Evolutionary conservation across 2,113 vertebrate species (phyloP).

Genomic region (Acanthisitta chloris): DNA sequence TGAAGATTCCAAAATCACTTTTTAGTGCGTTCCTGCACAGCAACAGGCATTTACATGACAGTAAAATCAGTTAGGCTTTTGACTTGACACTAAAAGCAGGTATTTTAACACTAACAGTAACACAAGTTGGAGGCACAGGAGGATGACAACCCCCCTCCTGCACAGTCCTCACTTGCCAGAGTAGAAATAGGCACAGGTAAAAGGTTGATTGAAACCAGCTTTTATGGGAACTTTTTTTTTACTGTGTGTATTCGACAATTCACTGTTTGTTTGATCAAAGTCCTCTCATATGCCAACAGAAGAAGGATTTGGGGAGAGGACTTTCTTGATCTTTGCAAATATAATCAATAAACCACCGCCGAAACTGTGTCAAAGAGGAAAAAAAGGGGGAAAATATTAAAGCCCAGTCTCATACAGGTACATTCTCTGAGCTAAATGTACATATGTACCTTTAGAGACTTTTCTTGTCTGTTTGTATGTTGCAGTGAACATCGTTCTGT

Average conservation of each 20-base stretch:
- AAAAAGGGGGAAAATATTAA: too few species aligned
- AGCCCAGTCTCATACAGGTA: background rate
- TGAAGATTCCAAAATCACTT: background rate
- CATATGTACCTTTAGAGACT: background rate
- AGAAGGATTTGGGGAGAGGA: background rate
- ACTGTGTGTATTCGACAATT: background rate
- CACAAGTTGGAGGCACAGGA: background rate
- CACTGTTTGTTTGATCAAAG: constrained; percentile 47
- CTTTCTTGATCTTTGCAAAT: constrained; percentile 42
- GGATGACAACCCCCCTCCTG: background rate
- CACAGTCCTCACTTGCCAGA: background rate
- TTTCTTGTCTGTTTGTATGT: background rate
- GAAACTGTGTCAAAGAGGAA: background rate
- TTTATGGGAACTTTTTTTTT: background rate
- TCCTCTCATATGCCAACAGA: background rate
- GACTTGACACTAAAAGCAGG: background rate
- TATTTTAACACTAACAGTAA: background rate
- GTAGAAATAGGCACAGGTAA: background rate
- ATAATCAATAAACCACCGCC: constrained; percentile 5
- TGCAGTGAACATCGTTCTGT: background rate
- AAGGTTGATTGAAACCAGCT: background rate
- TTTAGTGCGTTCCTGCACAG: background rate
- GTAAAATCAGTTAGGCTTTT: background rate
- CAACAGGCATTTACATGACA: background rate
- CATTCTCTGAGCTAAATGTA: background rate